Conservation (phyloP, 2,888 invertebrate species). For the Eristalis arbustorum region DNA sequence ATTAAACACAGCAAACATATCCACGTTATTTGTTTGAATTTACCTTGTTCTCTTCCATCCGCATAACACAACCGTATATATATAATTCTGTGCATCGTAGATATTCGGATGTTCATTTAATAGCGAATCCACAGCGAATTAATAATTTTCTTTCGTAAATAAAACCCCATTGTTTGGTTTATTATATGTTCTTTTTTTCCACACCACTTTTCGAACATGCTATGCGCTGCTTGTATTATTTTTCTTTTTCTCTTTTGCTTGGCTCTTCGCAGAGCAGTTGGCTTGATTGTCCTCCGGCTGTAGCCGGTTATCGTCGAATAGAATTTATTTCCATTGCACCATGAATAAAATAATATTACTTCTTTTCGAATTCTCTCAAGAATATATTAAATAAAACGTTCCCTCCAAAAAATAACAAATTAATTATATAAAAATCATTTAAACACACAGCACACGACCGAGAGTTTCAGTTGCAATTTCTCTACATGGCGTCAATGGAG, state of each 20-base stretch:
- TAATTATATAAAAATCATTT: slow-evolving; percentile 14
- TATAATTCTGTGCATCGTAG: not conserved
- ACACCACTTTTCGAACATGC: slow-evolving; percentile 29
- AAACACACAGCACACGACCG: not conserved
- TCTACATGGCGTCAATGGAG: slow-evolving; percentile 43
- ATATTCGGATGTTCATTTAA: not conserved
- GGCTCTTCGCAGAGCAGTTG: slow-evolving; percentile 6
- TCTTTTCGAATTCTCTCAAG: slow-evolving; percentile 4
- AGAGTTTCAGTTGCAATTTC: slow-evolving; percentile 25
- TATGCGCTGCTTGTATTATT: slow-evolving; percentile 13
- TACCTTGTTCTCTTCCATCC: slow-evolving; percentile 57
- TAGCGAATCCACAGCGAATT: not conserved
- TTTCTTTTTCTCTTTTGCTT: slow-evolving; percentile 18
- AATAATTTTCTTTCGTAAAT: slow-evolving; percentile 8
- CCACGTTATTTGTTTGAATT: not conserved
- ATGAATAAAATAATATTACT: not conserved
- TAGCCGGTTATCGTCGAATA: slow-evolving; percentile 35
- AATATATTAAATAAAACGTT: not conserved
- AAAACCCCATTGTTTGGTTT: slow-evolving; percentile 43
- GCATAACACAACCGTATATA: slow-evolving; percentile 7
- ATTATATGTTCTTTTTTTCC: slow-evolving; percentile 21
- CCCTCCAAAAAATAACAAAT: not conserved
- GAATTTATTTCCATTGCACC: slow-evolving; percentile 9
- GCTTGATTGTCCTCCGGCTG: slow-evolving; percentile 23
- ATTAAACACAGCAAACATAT: not conserved